Base-by-base conservation (phyloP, 1,140 invertebrate species). In the honey bee (Apis mellifera) region DNA sequence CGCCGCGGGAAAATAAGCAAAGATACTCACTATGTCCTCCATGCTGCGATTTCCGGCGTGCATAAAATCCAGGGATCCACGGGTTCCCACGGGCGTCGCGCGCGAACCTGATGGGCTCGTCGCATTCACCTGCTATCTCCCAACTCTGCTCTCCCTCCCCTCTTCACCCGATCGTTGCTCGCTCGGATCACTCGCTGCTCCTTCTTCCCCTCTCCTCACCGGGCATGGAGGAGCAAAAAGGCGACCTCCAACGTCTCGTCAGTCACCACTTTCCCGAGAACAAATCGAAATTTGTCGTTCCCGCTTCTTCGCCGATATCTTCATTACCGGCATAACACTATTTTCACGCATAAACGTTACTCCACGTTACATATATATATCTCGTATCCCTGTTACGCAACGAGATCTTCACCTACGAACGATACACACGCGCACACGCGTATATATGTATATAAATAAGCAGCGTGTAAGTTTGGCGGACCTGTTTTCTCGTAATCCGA, bases 11-110 rank as follows among this genome's bases (percentile, higher is more conserved):
- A 26, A 26, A 26, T 26, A 26, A n/a, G n/a, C n/a, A n/a, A 26
- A 26, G 26, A 26, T 90, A 93, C 93, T 94, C 86, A 94, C 93
- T 79, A 93, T 90, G 88, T 94, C 93, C 87, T 91, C 92, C 92
- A 93, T 93, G 83, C 86, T 92, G 90, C 26, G 85, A 80, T 90
- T 90, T 85, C 86, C 83, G 74, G 55, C 71, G 66, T 83, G 71
- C 80, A 74, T 88, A 89, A 92, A 32, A 92, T 92, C 89, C 90
- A 32, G 59, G 78, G 84, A 86, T 80, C 79, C 69, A 65, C 55
- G 84, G 78, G 62, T 84, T 80, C 82, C 77, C 86, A 89, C 83
- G 83, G 55, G n/a, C 23, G 86, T 76, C 62, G 82, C 52, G 82
- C 52, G 82, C 54, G 72, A 75, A 85, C 55, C 59, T 54, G 26